Conservation (phyloP, 2,797 vertebrate genomes). For the Ammospiza maritima region DNA sequence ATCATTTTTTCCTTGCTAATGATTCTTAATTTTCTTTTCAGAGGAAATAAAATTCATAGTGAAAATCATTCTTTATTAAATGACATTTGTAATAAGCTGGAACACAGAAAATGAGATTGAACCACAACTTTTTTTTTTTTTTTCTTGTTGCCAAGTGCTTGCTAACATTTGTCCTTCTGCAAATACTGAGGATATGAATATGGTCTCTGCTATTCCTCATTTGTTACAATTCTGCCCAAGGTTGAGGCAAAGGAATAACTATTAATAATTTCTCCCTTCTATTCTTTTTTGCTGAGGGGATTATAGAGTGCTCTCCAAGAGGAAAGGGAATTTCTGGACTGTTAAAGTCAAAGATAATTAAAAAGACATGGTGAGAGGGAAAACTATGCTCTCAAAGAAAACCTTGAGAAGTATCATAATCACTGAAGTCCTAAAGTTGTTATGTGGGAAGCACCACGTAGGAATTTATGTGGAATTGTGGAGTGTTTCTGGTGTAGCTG, state of each 20-base stretch:
- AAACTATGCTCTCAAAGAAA: not conserved
- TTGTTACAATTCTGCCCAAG: not conserved
- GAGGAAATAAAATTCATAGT: conserved; percentile 35
- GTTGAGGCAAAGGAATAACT: not conserved
- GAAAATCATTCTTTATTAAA: conserved; percentile 39
- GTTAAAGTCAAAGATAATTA: not conserved
- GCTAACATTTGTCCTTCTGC: not conserved
- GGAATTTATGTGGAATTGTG: not conserved
- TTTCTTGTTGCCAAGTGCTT: not conserved
- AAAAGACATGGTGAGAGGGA: not conserved
- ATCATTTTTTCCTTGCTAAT: conserved; percentile 8
- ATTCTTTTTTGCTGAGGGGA: not conserved
- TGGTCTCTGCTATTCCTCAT: not conserved
- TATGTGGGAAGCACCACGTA: not conserved
- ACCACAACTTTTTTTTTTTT: not conserved
- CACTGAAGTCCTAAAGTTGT: not conserved
- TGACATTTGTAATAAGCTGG: conserved; percentile 5
- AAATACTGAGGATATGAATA: not conserved
- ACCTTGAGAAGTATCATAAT: not conserved
- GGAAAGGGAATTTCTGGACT: not conserved
- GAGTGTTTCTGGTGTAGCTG: not conserved
- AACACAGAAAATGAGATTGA: conserved; percentile 3
- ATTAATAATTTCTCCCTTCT: not conserved
- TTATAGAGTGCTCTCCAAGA: not conserved
- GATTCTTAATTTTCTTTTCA: conserved; percentile 34